Conservation (phyloP, 2,113 vertebrate species). For the Lathamus discolor region DNA sequence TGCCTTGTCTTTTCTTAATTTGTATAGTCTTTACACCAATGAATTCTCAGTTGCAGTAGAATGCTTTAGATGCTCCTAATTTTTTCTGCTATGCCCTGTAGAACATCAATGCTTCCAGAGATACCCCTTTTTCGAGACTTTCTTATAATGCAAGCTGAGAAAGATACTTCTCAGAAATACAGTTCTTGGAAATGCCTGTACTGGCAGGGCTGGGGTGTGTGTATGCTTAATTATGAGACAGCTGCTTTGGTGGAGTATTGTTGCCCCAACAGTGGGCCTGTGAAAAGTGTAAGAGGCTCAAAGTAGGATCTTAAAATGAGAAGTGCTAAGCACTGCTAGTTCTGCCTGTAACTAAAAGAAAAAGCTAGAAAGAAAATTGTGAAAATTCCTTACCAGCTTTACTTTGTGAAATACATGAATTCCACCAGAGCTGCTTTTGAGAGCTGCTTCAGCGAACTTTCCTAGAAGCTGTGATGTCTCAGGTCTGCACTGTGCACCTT, state of each 20-base stretch:
- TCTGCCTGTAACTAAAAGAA: not conserved
- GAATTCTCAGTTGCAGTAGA: not conserved
- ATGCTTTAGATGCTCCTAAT: not conserved
- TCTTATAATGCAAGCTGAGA: not conserved
- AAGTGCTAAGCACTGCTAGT: not conserved
- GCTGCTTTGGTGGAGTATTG: not conserved
- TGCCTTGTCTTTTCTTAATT: not conserved
- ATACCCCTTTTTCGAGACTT: not conserved
- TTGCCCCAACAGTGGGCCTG: slow-evolving; percentile 14
- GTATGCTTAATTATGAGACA: not conserved
- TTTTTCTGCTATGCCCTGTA: not conserved
- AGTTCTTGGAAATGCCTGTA: not conserved
- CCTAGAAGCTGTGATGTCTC: not conserved
- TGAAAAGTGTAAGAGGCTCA: not conserved
- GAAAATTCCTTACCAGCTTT: not conserved
- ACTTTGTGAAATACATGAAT: not conserved
- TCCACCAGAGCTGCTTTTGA: not conserved
- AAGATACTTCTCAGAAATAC: not conserved
- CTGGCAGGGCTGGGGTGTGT: not conserved
- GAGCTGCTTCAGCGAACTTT: not conserved
- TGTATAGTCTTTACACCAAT: not conserved
- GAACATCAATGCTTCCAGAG: not conserved
- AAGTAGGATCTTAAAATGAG: slow-evolving; percentile 10
- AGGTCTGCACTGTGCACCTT: not conserved
- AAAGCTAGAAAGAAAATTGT: not conserved